Conservation (phyloP, 2,113 vertebrate species). For the Orientallactaga bullata region DNA sequence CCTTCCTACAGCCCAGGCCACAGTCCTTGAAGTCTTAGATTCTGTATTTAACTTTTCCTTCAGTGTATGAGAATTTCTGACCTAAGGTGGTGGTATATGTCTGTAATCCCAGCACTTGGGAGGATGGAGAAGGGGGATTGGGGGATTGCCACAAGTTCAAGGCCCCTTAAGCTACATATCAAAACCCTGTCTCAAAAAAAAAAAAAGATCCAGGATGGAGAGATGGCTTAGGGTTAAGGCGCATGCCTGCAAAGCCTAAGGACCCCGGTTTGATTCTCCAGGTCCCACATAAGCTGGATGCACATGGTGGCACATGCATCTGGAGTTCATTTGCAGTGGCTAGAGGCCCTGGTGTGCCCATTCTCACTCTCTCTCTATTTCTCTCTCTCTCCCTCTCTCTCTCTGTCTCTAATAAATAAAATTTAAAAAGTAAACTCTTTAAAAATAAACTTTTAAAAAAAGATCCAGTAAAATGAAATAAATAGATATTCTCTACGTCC, state of each 20-base stretch:
- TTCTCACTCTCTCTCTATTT: no score
- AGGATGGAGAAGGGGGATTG: neutral
- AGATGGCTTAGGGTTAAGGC: no score
- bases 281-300: no score
- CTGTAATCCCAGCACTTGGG: neutral
- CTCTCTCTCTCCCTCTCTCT: no score
- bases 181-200: neutral
- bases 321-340: no score
- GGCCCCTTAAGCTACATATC: neutral
- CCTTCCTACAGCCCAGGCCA: neutral
- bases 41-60: neutral
- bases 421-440: no score
- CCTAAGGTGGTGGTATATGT: neutral
- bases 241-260: no score
- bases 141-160: neutral
- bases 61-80: neutral
- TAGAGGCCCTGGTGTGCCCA: no score
- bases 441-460: neutral
- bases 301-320: no score
- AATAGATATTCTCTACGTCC: neutral
- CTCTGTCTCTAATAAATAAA: no score
- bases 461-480: no score
- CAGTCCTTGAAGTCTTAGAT: neutral
- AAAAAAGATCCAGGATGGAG: neutral
- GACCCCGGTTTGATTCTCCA: no score